Percentiles rank a stretch among this genome's conserved stretches.
phyloP scores from a whole-genome alignment of 2,113 vertebrate genomes.

The Ophthalmolycus amberensis region DNA sequence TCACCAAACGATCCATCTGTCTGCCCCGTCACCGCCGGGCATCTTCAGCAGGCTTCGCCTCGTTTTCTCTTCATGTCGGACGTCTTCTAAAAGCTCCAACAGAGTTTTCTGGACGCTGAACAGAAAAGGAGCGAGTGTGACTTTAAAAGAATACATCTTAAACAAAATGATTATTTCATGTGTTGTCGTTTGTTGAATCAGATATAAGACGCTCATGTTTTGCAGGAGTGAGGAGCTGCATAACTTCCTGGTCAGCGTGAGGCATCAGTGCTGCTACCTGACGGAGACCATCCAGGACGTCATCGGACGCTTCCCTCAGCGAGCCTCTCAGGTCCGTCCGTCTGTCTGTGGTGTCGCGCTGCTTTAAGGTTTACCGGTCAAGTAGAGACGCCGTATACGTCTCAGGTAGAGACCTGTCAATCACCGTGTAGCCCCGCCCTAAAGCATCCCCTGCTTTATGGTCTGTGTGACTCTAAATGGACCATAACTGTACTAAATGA shows the following conservation, averaged over 20 bases:
- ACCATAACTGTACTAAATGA: too few species aligned
- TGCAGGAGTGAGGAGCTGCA: slow-evolving; percentile 90
- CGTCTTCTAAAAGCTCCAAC: neutral
- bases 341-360: too few species aligned
- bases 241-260: slow-evolving; percentile 89
- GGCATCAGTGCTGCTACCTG: slow-evolving; percentile 88
- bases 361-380: neutral
- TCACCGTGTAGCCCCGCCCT: too few species aligned
- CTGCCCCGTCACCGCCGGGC: slow-evolving; percentile 46
- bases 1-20: slow-evolving; percentile 57
- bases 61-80: neutral
- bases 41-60: slow-evolving; percentile 23
- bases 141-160: too few species aligned
- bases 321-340: slow-evolving; percentile 87
- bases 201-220: slow-evolving; percentile 2
- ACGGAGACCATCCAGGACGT: slow-evolving; percentile 86
- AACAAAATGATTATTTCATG: neutral
- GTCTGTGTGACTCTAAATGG: too few species aligned
- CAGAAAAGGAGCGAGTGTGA: neutral
- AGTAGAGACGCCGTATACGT: too few species aligned
- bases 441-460: too few species aligned
- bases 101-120: neutral
- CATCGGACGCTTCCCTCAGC: slow-evolving; percentile 85
- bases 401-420: too few species aligned
- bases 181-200: neutral